A percentile compares a stretch with the other conserved stretches of the same genome.
Conservation (phyloP, 2,113 vertebrate genomes). For the Macquaria australasica region DNA sequence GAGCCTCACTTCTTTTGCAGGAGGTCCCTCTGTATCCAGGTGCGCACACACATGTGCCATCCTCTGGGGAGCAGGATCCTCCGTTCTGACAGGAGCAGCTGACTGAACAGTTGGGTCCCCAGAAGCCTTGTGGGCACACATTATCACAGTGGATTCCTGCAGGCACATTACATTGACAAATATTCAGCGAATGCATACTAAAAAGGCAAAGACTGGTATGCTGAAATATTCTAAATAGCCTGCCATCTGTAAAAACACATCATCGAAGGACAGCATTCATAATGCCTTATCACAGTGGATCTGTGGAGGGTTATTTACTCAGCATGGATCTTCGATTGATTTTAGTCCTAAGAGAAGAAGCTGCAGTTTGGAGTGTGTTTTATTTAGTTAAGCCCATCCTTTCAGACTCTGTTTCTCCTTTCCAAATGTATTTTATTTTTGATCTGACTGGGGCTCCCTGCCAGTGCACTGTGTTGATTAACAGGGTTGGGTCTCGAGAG, state of each 20-base stretch:
- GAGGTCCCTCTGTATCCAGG: constrained; percentile 94
- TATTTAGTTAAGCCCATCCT: constrained; percentile 69
- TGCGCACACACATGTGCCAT: constrained; percentile 95
- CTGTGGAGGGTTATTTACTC: constrained; percentile 48
- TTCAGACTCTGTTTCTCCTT: constrained; percentile 69
- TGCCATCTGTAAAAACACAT: constrained; percentile 60
- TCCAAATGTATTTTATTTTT: constrained; percentile 82
- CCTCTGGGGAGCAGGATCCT: constrained; percentile 95
- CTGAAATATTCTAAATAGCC: constrained; percentile 51
- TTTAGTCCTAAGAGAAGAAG: constrained; percentile 52
- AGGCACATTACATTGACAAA: constrained; percentile 62
- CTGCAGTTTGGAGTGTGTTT: constrained; percentile 52
- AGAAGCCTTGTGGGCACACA: constrained; percentile 91
- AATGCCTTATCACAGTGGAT: constrained; percentile 47
- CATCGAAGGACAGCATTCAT: constrained; percentile 39
- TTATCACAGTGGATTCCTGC: constrained; percentile 96
- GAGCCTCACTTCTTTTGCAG: constrained; percentile 96
- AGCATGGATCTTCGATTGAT: constrained; percentile 51
- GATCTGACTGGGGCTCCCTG: constrained; percentile 81
- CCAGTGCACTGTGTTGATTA: constrained; percentile 86
- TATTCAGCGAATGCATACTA: constrained; percentile 59
- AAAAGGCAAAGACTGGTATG: constrained; percentile 38
- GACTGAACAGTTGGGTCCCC: constrained; percentile 98
- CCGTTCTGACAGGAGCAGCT: constrained; percentile 97
- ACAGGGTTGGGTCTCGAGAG: constrained; percentile 83